Evolutionary conservation across 2,113 vertebrate genomes (phyloP).

Genomic region (Fulmarus glacialis): DNA sequence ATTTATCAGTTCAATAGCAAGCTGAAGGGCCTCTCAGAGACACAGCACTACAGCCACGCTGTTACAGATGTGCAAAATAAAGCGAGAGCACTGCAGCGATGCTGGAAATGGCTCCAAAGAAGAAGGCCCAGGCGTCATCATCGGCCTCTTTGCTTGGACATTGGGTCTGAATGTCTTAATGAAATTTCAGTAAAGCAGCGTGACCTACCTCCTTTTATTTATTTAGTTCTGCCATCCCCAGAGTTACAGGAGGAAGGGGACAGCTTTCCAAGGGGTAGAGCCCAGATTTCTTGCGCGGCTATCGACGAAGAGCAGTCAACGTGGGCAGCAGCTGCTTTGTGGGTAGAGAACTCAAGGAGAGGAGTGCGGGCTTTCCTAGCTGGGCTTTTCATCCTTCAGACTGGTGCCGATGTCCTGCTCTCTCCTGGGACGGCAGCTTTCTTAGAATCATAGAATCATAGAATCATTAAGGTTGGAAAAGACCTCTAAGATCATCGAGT

Average conservation of each 20-base stretch:
- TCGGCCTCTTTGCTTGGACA: background rate
- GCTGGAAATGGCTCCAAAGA: background rate
- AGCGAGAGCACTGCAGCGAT: background rate
- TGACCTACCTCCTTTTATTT: background rate
- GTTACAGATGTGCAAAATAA: slow-evolving; percentile 73
- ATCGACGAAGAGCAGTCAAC: accelerated
- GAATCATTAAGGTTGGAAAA: no score
- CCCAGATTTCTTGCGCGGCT: background rate
- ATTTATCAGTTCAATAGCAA: slow-evolving; percentile 87
- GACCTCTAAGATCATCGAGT: no score
- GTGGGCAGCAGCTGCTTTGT: background rate
- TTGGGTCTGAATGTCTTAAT: background rate
- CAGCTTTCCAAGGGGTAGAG: background rate
- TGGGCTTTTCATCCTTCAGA: background rate
- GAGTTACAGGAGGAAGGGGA: background rate
- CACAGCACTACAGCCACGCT: slow-evolving; percentile 2
- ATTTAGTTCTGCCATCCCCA: accelerated
- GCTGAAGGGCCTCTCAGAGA: slow-evolving; percentile 76
- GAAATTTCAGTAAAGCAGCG: background rate
- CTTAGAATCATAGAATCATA: no score
- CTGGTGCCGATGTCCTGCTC: accelerated
- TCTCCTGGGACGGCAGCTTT: background rate
- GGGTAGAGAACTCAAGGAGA: background rate
- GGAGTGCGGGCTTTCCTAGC: background rate
- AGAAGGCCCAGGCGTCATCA: background rate